Evolutionary conservation across 2,888 invertebrate genomes (phyloP), one percentile per base, ranked within the genome.

Genomic region (Drosophila lutescens): DNA sequence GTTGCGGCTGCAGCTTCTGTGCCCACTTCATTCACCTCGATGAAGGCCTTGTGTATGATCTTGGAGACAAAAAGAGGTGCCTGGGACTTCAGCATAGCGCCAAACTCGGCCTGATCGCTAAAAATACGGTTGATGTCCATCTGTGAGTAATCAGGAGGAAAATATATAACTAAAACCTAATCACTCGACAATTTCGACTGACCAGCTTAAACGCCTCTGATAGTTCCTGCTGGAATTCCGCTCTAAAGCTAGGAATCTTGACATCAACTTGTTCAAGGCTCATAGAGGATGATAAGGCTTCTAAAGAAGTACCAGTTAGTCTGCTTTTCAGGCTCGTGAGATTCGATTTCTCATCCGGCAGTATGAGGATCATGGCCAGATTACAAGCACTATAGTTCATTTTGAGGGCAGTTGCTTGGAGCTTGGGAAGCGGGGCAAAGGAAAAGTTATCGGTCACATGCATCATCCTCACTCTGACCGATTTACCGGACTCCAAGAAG

Each of bases 1-100:
- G 97, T 96, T 40, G 96, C 96, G 0, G 97, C 97, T 26, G 97
- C 96, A 0, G 97, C 97, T 90, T 97, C 97, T 1, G 96, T 95
- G 0, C 97, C 97, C 90, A 96, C 95, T 89, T 97, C 97, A 89
- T 96, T 96, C 0, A 97, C 96, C 89, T 96, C 96, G 77, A 97
- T 95, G 88, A 95, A 96, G 0, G 97, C 96, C 89, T 97, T 97
- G 88, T 97, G 97, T 2, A 96, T 90, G 0, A 95, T 95, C 84
- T 95, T 94, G 40, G 95, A 95, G 0, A 97, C 95, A 50, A 86
- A 91, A 9, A 0, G 80, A 76, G 70, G 93, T 92, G 0, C 43
- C 0, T 1, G 71, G 78, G 40, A 34, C 5, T 93, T 92, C 40
- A 95, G 88, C 34, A 97, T 92, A 4, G 94, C 94, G 1, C 93